Conservation (phyloP, 64 coral and sea anemone species). For the Exaiptasia diaphana region DNA sequence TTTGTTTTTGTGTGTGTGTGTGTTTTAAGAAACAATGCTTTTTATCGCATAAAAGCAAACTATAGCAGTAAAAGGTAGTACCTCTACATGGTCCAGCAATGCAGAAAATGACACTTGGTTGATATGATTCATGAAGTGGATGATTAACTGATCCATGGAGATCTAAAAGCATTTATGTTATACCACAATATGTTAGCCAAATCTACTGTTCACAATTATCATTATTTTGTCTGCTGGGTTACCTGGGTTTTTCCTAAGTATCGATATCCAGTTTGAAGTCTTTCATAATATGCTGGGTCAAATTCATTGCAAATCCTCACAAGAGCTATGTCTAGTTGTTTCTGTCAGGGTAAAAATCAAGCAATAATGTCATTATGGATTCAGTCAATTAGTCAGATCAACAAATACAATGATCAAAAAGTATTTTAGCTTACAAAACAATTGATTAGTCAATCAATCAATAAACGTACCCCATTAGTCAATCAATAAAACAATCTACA, state of each 20-base stretch:
- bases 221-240: no score
- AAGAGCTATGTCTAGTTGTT: slow-evolving; percentile 84
- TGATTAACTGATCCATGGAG: slow-evolving; percentile 92
- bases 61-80: no score
- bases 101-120: slow-evolving; percentile 89
- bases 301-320: slow-evolving; percentile 82
- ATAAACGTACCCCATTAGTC: no score
- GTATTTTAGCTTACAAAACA: no score
- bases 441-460: neutral
- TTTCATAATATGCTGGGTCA: slow-evolving; percentile 93
- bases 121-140: slow-evolving; percentile 95
- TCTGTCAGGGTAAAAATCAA: slow-evolving; percentile 39
- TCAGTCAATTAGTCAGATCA: neutral
- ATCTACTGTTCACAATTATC: no score
- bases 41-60: no score
- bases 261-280: slow-evolving; percentile 81
- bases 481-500: no score
- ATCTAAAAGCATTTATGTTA: slow-evolving; percentile 54
- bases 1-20: no score
- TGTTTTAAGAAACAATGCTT: no score
- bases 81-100: slow-evolving; percentile 66
- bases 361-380: neutral
- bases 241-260: slow-evolving; percentile 96
- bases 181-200: no score
- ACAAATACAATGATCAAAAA: neutral